Evolutionary conservation across 2,888 invertebrate genomes (phyloP).

Genomic region (Eudasyphora cyanicolor): DNA sequence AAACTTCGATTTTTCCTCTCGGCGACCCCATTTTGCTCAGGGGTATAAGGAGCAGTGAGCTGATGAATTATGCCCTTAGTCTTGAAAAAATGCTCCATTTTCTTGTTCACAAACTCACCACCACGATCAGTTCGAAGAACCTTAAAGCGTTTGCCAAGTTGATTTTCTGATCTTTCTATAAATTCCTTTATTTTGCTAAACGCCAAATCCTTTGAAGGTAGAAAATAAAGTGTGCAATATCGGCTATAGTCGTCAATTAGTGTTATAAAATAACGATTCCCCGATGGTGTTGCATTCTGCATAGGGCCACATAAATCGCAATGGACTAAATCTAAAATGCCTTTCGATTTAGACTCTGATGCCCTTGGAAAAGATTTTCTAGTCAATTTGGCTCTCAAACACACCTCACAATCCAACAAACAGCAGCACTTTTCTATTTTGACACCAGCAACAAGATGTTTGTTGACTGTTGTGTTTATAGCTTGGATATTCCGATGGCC

Average conservation of each 20-base stretch:
- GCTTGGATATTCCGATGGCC: background rate
- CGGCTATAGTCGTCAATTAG: too few relatives aligned
- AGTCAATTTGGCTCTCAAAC: constrained; percentile 19
- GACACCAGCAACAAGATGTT: background rate
- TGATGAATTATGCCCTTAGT: too few relatives aligned
- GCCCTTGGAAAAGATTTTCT: constrained; percentile 6
- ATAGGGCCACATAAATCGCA: constrained; percentile 8
- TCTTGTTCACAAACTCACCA: too few relatives aligned
- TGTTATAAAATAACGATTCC: constrained; percentile 33
- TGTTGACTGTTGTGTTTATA: too few relatives aligned
- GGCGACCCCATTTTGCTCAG: too few relatives aligned
- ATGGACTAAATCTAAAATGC: constrained; percentile 15
- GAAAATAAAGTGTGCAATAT: constrained; percentile 28
- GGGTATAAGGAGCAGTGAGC: too few relatives aligned
- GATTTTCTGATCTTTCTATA: constrained; percentile 16
- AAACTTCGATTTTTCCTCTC: too few relatives aligned
- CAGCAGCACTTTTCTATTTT: constrained; percentile 26
- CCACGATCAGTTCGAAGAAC: too few relatives aligned
- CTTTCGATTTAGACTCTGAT: background rate
- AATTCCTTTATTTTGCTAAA: constrained; percentile 24
- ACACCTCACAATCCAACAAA: constrained; percentile 21
- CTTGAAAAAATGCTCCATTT: too few relatives aligned
- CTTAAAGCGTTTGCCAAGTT: constrained; percentile 13
- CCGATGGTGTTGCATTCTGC: background rate
- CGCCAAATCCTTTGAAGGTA: constrained; percentile 15